Evolutionary conservation across 2,888 invertebrate species (phyloP).

Genomic region (Embidobia sp.): DNA sequence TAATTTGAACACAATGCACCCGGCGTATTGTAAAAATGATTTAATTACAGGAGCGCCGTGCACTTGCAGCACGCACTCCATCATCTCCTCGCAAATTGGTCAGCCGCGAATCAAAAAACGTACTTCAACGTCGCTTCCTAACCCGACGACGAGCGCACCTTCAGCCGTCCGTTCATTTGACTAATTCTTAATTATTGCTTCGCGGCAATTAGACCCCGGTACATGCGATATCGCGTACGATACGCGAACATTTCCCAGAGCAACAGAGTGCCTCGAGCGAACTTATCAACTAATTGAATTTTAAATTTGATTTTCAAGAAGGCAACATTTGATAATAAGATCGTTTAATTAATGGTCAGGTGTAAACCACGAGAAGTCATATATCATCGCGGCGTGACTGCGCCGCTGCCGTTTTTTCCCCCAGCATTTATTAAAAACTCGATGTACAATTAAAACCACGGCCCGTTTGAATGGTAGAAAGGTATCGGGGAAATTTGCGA

Average conservation of each 20-base stretch:
- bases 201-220: conserved; percentile 13
- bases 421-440: conserved; percentile 14
- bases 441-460: conserved; percentile 18
- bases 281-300: conserved; percentile 39
- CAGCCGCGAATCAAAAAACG: not conserved
- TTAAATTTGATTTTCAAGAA: conserved; percentile 28
- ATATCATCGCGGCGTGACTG: not conserved
- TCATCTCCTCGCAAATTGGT: conserved; percentile 2
- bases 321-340: conserved; percentile 13
- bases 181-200: conserved; percentile 42
- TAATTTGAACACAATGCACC: conserved; percentile 42
- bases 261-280: conserved; percentile 29
- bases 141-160: too few relatives aligned
- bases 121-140: too few relatives aligned
- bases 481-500: conserved; percentile 7
- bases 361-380: too few relatives aligned
- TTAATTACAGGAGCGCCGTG: conserved; percentile 3
- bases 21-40: conserved; percentile 6
- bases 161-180: conserved; percentile 8
- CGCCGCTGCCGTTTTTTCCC: not conserved
- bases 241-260: too few relatives aligned
- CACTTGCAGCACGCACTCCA: not conserved
- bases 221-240: conserved; percentile 22
- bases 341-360: conserved; percentile 33
- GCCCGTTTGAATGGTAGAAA: not conserved